These are phyloP conservation scores for Hecatera dysodea DNA, from an alignment of 2,888 invertebrate genomes.

Conservation along the genomic window DNA sequence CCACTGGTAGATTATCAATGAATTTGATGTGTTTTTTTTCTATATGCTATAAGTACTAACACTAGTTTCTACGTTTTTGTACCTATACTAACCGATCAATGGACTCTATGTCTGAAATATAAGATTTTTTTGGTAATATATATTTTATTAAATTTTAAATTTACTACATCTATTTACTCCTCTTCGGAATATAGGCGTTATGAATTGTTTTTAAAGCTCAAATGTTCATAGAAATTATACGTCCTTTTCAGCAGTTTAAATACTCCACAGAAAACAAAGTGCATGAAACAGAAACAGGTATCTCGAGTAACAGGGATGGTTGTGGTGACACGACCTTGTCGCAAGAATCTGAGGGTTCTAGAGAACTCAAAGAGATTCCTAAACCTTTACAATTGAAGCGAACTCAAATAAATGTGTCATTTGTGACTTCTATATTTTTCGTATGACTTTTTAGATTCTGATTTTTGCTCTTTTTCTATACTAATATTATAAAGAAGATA, in stretches of 20 bases:
- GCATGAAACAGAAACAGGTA: background rate
- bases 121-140: too few relatives aligned
- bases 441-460: background rate
- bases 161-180: background rate
- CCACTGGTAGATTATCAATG: too few relatives aligned
- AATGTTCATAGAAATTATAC: background rate
- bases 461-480: background rate
- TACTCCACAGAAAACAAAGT: background rate
- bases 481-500: too few relatives aligned
- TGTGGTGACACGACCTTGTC: constrained; percentile 9
- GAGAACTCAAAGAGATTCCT: constrained; percentile 7
- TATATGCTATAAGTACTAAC: too few relatives aligned
- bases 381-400: constrained; percentile 8
- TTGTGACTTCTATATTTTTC: background rate
- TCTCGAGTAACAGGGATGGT: constrained; percentile 3
- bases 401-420: constrained; percentile 13
- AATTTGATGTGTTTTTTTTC: too few relatives aligned
- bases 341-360: background rate
- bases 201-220: background rate
- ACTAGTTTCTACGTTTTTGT: too few relatives aligned
- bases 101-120: too few relatives aligned
- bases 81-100: too few relatives aligned
- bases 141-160: too few relatives aligned
- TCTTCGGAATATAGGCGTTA: background rate
- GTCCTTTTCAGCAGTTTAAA: too few relatives aligned